Base-by-base conservation (phyloP, 2,888 invertebrate species). In the Rambutsinella grinnellia region DNA sequence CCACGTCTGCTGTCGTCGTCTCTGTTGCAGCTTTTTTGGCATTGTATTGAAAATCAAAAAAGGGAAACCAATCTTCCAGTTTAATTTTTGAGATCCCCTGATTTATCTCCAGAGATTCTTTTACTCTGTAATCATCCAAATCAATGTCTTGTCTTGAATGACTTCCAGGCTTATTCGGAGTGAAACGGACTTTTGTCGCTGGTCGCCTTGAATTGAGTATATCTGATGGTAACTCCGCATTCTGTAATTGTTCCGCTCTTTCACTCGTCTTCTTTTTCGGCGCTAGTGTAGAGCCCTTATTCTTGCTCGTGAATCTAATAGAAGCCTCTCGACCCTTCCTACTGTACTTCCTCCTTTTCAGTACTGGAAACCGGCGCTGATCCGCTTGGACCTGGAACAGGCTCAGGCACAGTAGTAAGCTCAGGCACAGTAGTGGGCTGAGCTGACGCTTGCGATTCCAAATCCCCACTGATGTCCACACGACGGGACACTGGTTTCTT, bases 51-150 rank as follows among this genome's bases (percentile, higher is more conserved):
- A 68, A 49, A 44, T 75, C 75, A 27, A 21, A 75, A 27, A 75
- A 56, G 8, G 75, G 75, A 27, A 68, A 58, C 75, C 75, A 75
- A 23, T 75, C 75, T 1, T 75, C 68, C 0, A 75, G n/a, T 46
- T 75, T 75, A 1, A 75, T 62, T 27, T 75, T 75, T 5, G 75
- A 75, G 21, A 75, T 21, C 21, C 75, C 75, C 23, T 75, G 68
- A 26, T 62, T 68, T 17, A 75, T 75, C 54, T 75, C 68, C 17
- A 75, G 19, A 0, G 68, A 62, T 26, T 75, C 75, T 17, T 63
- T 68, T 0, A 51, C 44, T 10, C 63, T 53, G 2, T 24, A 60
- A 5, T 65, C 44, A 19, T 63, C 58, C 0, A 28, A 44, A 17
- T 23, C 28, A 58, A 57, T 19, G n/a, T 67, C 54, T 5, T 24